phyloP scores from a whole-genome alignment of 92 coral and sea anemone species.

The Zoanthus sociatus region DNA sequence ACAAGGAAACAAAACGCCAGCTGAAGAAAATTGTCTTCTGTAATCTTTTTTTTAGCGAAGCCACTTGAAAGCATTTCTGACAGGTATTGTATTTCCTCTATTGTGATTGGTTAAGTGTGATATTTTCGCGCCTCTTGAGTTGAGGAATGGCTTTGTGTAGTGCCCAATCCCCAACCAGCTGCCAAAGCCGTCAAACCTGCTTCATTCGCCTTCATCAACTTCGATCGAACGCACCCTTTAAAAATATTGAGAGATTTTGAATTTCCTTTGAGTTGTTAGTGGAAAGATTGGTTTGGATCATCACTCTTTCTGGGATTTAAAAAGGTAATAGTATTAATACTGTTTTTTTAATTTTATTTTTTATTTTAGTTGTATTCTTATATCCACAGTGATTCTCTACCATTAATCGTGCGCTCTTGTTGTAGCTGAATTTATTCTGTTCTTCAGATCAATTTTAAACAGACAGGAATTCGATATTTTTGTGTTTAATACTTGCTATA shows the following conservation, averaged over 20 bases:
- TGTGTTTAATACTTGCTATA: background rate
- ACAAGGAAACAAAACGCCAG: background rate
- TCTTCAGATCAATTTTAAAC: constrained; percentile 28
- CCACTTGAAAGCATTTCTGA: constrained; percentile 56
- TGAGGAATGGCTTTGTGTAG: background rate
- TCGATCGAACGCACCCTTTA: constrained; percentile 49
- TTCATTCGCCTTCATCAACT: background rate
- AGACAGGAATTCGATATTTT: constrained; percentile 36
- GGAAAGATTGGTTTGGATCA: constrained; percentile 19
- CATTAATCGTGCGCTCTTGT: background rate
- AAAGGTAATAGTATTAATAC: background rate
- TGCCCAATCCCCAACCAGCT: constrained; percentile 50
- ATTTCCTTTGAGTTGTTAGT: background rate
- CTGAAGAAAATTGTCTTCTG: constrained; percentile 5
- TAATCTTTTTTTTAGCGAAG: background rate
- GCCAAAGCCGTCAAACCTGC: constrained; percentile 49
- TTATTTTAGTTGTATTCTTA: background rate
- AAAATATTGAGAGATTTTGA: constrained; percentile 24
- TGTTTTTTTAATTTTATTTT: background rate
- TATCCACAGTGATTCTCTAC: background rate
- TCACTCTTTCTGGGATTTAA: constrained; percentile 4
- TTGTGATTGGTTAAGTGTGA: constrained; percentile 71
- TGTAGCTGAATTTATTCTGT: constrained; percentile 27
- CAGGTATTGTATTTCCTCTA: constrained; percentile 55
- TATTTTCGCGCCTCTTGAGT: constrained; percentile 35